Evolutionary conservation across 2,888 invertebrate species (phyloP).

Genomic region (Gisinianus flammeolus): DNA sequence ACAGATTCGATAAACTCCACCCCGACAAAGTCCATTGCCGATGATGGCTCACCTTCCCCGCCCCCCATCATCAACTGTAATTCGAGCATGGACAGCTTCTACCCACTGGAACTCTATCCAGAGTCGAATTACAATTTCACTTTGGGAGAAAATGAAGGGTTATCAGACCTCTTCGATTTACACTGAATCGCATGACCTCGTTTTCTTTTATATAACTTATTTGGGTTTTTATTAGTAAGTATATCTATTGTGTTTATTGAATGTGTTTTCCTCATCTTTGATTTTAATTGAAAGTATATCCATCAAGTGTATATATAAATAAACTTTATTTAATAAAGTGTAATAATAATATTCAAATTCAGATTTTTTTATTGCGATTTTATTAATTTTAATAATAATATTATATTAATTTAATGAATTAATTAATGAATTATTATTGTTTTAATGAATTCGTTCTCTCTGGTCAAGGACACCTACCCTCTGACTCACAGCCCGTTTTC

Average conservation of each 20-base stretch:
- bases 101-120: conserved; percentile 25
- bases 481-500: conserved; percentile 39
- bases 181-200: conserved; percentile 21
- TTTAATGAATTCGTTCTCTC: conserved; percentile 29
- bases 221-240: conserved; percentile 15
- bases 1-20: conserved; percentile 15
- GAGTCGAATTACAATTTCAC: conserved; percentile 53
- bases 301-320: conserved; percentile 6
- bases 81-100: conserved; percentile 34
- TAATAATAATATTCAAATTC: conserved; percentile 15
- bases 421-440: background rate
- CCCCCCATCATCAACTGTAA: conserved; percentile 34
- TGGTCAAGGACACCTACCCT: conserved; percentile 24
- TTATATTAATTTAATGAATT: background rate
- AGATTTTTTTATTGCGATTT: background rate
- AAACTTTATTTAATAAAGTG: no score
- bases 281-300: conserved; percentile 13
- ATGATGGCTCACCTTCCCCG: conserved; percentile 30
- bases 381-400: background rate
- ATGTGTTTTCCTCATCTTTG: conserved; percentile 17
- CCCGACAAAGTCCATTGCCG: conserved; percentile 17
- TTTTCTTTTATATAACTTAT: conserved; percentile 19
- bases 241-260: background rate
- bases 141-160: conserved; percentile 55
- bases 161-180: conserved; percentile 45